Percentiles rank a stretch among this genome's conserved stretches.
Conservation (phyloP, 2,113 vertebrate genomes). For the Fregetta grallaria region DNA sequence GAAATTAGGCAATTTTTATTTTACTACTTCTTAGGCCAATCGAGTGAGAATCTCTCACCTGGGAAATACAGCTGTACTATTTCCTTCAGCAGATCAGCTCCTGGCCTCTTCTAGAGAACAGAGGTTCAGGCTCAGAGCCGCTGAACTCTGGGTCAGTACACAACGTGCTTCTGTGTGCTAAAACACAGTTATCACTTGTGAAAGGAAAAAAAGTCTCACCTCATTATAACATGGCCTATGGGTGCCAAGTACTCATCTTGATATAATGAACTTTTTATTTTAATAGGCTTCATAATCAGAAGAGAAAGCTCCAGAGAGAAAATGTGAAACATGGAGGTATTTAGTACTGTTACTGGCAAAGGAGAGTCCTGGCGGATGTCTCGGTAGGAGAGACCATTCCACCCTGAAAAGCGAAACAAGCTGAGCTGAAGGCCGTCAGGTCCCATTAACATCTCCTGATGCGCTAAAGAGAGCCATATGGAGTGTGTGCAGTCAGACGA, state of each 20-base stretch:
- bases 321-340: not conserved
- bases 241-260: slow-evolving; percentile 43
- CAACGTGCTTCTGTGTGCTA: not conserved
- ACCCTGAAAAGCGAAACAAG: not conserved
- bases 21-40: not conserved
- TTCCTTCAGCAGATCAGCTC: not conserved
- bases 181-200: not conserved
- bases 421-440: slow-evolving; percentile 14
- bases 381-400: not conserved
- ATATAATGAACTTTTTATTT: slow-evolving; percentile 59
- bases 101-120: not conserved
- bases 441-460: slow-evolving; percentile 14
- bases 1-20: not conserved
- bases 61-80: not conserved
- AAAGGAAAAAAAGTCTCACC: slow-evolving; percentile 39
- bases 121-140: not conserved
- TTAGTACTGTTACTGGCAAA: not conserved
- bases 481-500: not conserved
- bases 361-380: not conserved
- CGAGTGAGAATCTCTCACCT: not conserved
- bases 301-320: slow-evolving; percentile 33
- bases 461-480: not conserved
- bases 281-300: slow-evolving; percentile 46
- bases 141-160: slow-evolving; percentile 46
- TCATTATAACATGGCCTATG: slow-evolving; percentile 71